Conservation (phyloP, 2,113 vertebrate species). For the Passer domesticus region DNA sequence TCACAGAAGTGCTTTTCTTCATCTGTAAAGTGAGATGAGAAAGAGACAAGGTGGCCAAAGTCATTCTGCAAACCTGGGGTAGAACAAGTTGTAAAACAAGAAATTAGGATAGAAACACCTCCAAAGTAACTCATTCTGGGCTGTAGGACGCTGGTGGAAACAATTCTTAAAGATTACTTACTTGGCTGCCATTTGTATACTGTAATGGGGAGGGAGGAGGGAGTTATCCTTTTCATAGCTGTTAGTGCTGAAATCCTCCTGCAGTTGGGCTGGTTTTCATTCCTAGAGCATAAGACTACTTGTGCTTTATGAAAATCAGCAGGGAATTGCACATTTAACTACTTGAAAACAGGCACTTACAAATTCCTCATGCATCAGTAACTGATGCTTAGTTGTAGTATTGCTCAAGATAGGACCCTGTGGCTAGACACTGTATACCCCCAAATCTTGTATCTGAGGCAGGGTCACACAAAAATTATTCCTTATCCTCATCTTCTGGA, state of each 20-base stretch:
- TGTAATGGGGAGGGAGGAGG: not conserved
- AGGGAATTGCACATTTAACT: not conserved
- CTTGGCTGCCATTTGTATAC: not conserved
- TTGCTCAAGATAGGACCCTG: not conserved
- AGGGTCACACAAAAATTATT: not conserved
- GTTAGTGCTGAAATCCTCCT: not conserved
- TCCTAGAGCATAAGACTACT: not conserved
- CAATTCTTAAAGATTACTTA: not conserved
- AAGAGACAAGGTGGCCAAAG: not conserved
- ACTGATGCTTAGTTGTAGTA: not conserved
- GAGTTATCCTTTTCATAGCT: not conserved
- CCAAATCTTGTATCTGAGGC: not conserved
- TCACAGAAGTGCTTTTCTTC: not conserved
- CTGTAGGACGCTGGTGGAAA: not conserved
- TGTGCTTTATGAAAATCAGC: not conserved
- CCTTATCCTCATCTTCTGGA: not conserved
- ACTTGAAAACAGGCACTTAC: not conserved
- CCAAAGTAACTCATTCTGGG: fast-evolving
- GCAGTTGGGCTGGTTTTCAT: not conserved
- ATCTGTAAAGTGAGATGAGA: conserved; percentile 1
- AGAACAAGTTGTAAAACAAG: not conserved
- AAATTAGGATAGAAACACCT: not conserved
- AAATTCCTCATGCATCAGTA: not conserved
- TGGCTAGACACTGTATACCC: not conserved
- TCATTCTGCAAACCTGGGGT: not conserved